Evolutionary conservation across 2,797 vertebrate species (phyloP).

Genomic region (Cyclopterus lumpus): DNA sequence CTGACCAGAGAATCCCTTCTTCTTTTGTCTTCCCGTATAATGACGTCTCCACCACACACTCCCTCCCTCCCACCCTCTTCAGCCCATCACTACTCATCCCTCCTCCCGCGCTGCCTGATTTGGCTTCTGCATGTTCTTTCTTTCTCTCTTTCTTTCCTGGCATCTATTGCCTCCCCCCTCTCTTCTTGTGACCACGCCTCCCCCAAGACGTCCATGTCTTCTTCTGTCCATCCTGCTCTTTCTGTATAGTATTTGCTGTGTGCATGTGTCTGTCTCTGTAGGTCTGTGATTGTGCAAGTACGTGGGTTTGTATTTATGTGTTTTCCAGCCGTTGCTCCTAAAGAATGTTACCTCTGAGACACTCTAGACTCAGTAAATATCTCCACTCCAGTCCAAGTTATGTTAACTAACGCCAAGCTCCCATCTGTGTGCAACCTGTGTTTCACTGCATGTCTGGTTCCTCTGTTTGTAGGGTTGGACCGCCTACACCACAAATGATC

Average conservation of each 20-base stretch:
- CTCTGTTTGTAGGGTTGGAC: background rate
- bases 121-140: conserved; percentile 19
- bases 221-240: background rate
- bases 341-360: conserved; percentile 34
- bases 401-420: conserved; percentile 20
- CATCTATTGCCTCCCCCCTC: background rate
- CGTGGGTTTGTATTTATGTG: conserved; percentile 19
- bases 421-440: conserved; percentile 35
- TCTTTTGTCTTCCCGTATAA: conserved; percentile 72
- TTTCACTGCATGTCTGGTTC: background rate
- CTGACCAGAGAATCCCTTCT: conserved; percentile 71
- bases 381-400: conserved; percentile 18
- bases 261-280: background rate
- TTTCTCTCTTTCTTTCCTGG: background rate
- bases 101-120: conserved; percentile 28
- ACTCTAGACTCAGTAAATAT: conserved; percentile 16
- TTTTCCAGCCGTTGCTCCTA: conserved; percentile 30
- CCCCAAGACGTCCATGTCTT: background rate
- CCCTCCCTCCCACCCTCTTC: background rate
- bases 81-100: conserved; percentile 5
- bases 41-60: conserved; percentile 63
- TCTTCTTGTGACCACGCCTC: background rate
- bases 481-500: background rate
- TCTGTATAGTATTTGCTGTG: background rate
- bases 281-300: conserved; percentile 17